Evolutionary conservation across 2,113 vertebrate genomes (phyloP), one percentile per base, ranked within the genome.

Genomic region (Urocolius indicus): DNA sequence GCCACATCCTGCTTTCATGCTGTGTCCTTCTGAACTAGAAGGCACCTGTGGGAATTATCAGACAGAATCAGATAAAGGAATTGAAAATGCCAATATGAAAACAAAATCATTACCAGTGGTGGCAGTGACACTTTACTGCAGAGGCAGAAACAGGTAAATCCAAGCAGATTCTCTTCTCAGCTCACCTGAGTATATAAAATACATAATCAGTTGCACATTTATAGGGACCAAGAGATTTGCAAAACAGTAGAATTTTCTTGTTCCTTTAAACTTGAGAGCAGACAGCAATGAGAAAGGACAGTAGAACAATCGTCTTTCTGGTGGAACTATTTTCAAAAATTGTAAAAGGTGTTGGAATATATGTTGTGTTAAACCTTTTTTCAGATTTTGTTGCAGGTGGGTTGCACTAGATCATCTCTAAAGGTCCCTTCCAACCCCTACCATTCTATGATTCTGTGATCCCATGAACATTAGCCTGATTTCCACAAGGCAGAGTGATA

Each of bases 51-150:
- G 84, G 90, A 95, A 85, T 91, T 89, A 61, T 38, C 78, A 79
- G 90, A 93, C 82, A 86, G 66, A 85, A n/a, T 49, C 75, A 79
- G 16, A 76, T 80, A 94, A 84, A 95, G 52, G 29, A 67, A n/a
- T 34, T 1, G 3, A 73, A 91, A 92, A 77, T 80, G 55, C 20
- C 48, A 27, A 3, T 62, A 36, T 54, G 48, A 93, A 93, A n/a
- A 23, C 45, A 69, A 86, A 84, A 55, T n/a, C n/a, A 21, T 59
- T 88, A 13, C 20, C 46, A 43, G 0, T 68, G n/a, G 34, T 75
- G 68, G 13, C 76, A 66, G 21, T 41, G 38, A 45, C 52, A 36
- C 38, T 84, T 71, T 66, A 10, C 72, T 94, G 34, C 36, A 87
- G 22, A 80, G 11, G 16, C 14, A n/a, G 49, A 82, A 84, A 52